These are phyloP conservation scores for Octopus bimaculoides DNA, from an alignment of 1,140 invertebrate genomes.

Conservation along the genomic window DNA sequence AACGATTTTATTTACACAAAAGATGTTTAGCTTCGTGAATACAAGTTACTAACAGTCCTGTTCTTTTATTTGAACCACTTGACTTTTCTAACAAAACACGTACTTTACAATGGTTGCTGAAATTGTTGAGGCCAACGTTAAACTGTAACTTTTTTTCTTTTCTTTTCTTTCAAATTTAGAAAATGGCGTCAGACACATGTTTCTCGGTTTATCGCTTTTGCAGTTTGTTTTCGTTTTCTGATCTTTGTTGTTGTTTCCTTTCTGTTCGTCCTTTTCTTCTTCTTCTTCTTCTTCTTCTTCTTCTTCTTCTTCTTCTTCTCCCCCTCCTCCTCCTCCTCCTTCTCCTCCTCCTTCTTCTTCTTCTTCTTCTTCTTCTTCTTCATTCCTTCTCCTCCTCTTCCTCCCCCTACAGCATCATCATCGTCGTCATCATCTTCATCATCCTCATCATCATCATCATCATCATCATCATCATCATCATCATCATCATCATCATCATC, in stretches of 20 bases:
- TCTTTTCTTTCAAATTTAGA: too few relatives aligned
- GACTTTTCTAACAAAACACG: too few relatives aligned
- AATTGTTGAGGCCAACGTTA: too few relatives aligned
- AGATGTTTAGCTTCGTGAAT: too few relatives aligned
- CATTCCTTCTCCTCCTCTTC: background rate
- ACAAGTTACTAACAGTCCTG: too few relatives aligned
- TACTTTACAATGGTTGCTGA: too few relatives aligned
- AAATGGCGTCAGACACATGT: too few relatives aligned
- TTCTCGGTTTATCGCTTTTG: too few relatives aligned
- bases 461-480: background rate
- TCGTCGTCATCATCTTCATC: background rate
- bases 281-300: background rate
- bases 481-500: background rate
- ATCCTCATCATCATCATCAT: background rate
- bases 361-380: background rate
- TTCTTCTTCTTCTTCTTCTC: background rate
- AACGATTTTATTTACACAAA: too few relatives aligned
- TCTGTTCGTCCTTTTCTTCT: background rate
- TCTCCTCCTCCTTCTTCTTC: conserved; percentile 2
- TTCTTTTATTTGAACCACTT: too few relatives aligned
- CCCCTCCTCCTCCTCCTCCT: background rate
- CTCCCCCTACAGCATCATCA: background rate
- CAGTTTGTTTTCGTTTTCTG: too few relatives aligned
- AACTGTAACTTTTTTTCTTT: too few relatives aligned
- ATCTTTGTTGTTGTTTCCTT: background rate